A percentile compares a stretch with the other conserved stretches of the same genome.
Evolutionary conservation across 2,797 vertebrate species (phyloP).

Genomic region (Neosilurus mollespiculum): DNA sequence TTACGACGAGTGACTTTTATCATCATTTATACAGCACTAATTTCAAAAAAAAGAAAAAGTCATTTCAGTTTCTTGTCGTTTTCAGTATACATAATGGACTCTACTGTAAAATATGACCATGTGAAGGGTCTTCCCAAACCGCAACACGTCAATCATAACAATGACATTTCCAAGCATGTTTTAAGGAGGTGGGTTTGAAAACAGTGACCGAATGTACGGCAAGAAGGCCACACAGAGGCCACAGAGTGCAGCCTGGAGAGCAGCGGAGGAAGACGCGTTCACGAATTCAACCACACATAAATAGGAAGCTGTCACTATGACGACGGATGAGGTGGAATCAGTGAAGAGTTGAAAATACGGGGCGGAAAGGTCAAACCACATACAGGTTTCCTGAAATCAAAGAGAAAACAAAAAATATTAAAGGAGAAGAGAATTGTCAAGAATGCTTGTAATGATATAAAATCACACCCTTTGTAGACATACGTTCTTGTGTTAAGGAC

Average conservation of each 20-base stretch:
- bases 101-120: too few species aligned
- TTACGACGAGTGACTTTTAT: too few species aligned
- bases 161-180: background rate
- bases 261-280: background rate
- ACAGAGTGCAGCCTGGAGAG: background rate
- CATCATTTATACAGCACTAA: too few species aligned
- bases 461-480: background rate
- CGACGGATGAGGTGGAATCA: constrained; percentile 17
- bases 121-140: too few species aligned
- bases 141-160: background rate
- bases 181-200: background rate
- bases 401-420: background rate
- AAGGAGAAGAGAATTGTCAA: too few species aligned
- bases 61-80: too few species aligned
- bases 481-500: background rate
- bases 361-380: background rate
- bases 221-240: background rate
- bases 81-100: too few species aligned
- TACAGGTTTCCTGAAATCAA: background rate
- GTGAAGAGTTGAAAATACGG: background rate
- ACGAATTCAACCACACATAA: constrained; percentile 8
- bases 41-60: too few species aligned
- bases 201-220: background rate
- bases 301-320: constrained; percentile 18
- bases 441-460: background rate